A percentile compares a stretch with the other conserved stretches of the same genome.
Conservation (phyloP, 2,113 vertebrate genomes). For the Jaculus jaculus region DNA sequence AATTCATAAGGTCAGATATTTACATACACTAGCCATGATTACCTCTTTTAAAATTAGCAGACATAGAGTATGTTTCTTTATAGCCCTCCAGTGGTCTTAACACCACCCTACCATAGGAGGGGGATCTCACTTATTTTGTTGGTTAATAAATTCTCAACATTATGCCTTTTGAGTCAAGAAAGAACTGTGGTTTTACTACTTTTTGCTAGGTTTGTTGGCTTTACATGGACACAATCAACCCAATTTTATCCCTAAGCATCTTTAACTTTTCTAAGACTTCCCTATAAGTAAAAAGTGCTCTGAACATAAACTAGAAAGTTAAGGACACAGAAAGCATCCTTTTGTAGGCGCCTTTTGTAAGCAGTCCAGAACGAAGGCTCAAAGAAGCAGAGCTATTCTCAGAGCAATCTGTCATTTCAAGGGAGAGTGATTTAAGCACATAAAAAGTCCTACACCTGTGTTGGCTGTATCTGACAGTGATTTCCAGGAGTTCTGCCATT, state of each 20-base stretch:
- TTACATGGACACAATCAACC: neutral
- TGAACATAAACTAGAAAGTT: neutral
- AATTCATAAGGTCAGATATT: constrained; percentile 69
- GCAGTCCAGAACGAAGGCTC: neutral
- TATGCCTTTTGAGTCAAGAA: neutral
- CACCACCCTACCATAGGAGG: no score
- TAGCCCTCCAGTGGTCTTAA: neutral
- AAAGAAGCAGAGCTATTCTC: neutral
- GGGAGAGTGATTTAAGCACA: neutral
- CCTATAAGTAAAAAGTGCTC: neutral
- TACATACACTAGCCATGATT: constrained; percentile 54
- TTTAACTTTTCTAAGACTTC: neutral
- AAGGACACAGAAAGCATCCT: neutral
- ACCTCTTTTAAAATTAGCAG: neutral
- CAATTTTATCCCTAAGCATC: neutral
- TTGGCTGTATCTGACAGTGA: accelerated
- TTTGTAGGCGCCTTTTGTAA: neutral
- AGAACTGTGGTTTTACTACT: neutral
- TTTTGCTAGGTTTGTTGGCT: neutral
- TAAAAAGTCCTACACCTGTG: neutral
- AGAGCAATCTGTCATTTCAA: neutral
- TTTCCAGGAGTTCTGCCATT: accelerated
- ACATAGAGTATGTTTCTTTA: neutral
- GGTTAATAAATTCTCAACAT: neutral
- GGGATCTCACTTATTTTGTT: neutral